Base-by-base conservation (phyloP, 2,113 vertebrate genomes). In the Ictalurus furcatus region DNA sequence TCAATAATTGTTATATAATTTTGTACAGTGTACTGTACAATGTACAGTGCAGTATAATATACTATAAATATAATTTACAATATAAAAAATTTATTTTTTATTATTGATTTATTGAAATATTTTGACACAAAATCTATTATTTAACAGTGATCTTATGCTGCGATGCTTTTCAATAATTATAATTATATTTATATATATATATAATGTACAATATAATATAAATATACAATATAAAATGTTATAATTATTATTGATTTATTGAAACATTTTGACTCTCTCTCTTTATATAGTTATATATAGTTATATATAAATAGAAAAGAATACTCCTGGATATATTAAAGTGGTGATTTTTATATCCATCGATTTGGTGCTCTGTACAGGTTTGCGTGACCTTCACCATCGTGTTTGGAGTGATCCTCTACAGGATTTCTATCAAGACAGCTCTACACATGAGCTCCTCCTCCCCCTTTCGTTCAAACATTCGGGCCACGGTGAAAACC, bases 391-490 rank as follows among this genome's bases (percentile, higher is more conserved):
- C 98, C 0, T 97, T 99, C 0, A 96, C 95, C 63, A 98, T 99
- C 0, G 97, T 98, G 85, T 98, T 99, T 0, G 98, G 98, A 0
- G 97, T 99, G 88, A 97, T 99, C 91, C 96, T 99, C 89, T 99
- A 99, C 93, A 94, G 98, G 71, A 98, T 99, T 88, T 98, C 97
- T n/a, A 99, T 97, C 0, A 98, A 96, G 0, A 96, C 98, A 0
- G 98, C 98, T 0, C 92, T 99, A 87, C 98, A 98, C 79, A 96
- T 99, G 91, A 99, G 96, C 90, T 95, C 94, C 44, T 96, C 96
- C 1, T 95, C 96, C 0, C 95, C 95, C 0, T 96, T 97, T 17
- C 95, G 96, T 1, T 96, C 97, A 1, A 98, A 98, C 23, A 95
- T 99, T 63, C 93, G 98, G 23, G 97, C 98, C 88, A 99, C 97